Evolutionary conservation across 2,888 invertebrate genomes (phyloP).

Genomic region (Epinotia ramella): DNA sequence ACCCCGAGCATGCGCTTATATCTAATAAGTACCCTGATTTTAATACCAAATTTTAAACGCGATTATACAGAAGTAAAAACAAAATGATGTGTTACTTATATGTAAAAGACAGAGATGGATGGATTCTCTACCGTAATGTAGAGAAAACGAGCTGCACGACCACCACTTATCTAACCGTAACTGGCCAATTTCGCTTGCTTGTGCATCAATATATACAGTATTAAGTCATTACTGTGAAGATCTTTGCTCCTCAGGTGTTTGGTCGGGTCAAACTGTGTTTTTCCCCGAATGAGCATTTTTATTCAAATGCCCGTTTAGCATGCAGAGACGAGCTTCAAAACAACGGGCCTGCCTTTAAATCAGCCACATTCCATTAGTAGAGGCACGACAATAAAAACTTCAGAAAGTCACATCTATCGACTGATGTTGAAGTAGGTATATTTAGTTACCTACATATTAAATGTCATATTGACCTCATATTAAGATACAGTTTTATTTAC

Average conservation of each 20-base stretch:
- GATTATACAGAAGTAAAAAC: not conserved
- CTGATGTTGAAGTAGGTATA: too few relatives aligned
- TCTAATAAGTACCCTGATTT: not conserved
- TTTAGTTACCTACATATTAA: too few relatives aligned
- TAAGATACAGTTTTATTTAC: not conserved
- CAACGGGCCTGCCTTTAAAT: conserved; percentile 31
- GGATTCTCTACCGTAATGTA: not conserved
- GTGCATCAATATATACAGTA: conserved; percentile 12
- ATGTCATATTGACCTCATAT: too few relatives aligned
- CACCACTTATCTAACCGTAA: conserved; percentile 37
- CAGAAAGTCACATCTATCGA: not conserved
- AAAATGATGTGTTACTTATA: not conserved
- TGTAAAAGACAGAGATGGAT: not conserved
- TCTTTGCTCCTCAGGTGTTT: too few relatives aligned
- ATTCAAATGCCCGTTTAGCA: conserved; percentile 28
- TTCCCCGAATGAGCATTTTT: conserved; percentile 12
- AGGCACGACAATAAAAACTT: conserved; percentile 19
- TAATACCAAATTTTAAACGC: not conserved
- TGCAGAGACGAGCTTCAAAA: conserved; percentile 32
- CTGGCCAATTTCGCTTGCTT: conserved; percentile 29
- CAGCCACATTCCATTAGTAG: conserved; percentile 27
- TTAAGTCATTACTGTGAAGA: conserved; percentile 9
- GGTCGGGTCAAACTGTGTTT: not conserved
- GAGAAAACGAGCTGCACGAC: conserved; percentile 20
- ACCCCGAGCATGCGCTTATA: not conserved